Percentiles rank a stretch among this genome's conserved stretches.
phyloP scores from a whole-genome alignment of 2,113 vertebrate species.

The Corythornis cristatus region DNA sequence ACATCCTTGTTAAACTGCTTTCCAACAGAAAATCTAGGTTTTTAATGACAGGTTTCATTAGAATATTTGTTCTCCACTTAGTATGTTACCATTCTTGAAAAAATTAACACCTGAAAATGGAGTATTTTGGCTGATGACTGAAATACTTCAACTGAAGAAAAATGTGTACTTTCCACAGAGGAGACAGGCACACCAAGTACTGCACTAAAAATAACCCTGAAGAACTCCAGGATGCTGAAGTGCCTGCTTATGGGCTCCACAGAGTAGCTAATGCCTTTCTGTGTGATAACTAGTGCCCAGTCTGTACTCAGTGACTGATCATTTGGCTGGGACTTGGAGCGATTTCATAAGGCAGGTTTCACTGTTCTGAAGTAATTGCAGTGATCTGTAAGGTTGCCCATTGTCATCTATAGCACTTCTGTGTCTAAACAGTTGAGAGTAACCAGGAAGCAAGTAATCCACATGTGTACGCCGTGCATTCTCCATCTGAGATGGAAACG shows the following conservation, averaged over 20 bases:
- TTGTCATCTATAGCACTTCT: slow-evolving; percentile 56
- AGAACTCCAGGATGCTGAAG: not conserved
- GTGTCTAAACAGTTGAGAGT: slow-evolving; percentile 46
- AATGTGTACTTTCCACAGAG: not conserved
- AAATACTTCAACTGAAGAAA: not conserved
- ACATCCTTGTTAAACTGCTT: not conserved
- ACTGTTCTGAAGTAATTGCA: not conserved
- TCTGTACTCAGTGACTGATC: accelerated
- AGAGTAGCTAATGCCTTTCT: not conserved
- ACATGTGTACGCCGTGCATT: slow-evolving; percentile 28
- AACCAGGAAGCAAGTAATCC: slow-evolving; percentile 12
- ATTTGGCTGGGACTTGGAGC: not conserved
- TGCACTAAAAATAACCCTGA: not conserved
- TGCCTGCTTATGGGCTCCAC: not conserved
- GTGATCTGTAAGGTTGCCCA: not conserved
- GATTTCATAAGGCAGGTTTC: not conserved
- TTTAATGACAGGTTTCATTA: not conserved
- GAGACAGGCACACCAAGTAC: not conserved
- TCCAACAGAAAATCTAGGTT: not conserved
- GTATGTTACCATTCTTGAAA: not conserved
- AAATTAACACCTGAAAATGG: not conserved
- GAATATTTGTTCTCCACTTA: not conserved
- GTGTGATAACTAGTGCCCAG: not conserved
- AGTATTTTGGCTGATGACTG: not conserved
- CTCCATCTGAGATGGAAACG: slow-evolving; percentile 31